These are phyloP conservation scores for Pheosia gnoma DNA, from an alignment of 2,888 invertebrate genomes.

Conservation along the genomic window DNA sequence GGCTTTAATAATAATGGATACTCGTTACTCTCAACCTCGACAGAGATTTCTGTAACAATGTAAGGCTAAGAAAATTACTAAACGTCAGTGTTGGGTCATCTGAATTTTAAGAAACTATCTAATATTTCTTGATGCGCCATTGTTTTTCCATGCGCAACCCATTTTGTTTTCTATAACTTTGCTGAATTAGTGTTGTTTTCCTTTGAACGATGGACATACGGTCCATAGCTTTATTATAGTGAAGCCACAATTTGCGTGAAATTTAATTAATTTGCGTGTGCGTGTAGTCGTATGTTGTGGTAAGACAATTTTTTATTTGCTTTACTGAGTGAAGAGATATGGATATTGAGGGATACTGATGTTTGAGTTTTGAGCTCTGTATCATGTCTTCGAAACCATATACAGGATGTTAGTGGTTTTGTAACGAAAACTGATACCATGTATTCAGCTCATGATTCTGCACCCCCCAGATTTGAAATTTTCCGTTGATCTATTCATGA, in stretches of 20 bases:
- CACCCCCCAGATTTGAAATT: too few species aligned
- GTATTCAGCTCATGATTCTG: too few species aligned
- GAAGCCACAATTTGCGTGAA: neutral
- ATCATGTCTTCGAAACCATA: too few species aligned
- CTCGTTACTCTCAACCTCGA: conserved; percentile 23
- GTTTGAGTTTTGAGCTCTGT: too few species aligned
- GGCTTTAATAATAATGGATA: conserved; percentile 42
- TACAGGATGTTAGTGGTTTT: too few species aligned
- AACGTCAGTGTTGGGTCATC: neutral
- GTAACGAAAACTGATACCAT: too few species aligned
- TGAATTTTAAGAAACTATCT: neutral
- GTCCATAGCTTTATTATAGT: neutral
- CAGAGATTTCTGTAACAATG: conserved; percentile 27
- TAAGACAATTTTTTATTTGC: neutral
- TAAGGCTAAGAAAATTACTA: conserved; percentile 21
- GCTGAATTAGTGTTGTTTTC: conserved; percentile 5
- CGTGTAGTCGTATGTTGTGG: neutral
- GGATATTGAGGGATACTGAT: too few species aligned
- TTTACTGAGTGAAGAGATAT: too few species aligned
- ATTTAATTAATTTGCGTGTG: too few species aligned
- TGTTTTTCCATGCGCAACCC: conserved; percentile 16
- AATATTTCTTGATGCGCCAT: conserved; percentile 15
- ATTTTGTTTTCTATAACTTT: conserved; percentile 1
- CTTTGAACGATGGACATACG: neutral
- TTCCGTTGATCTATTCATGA: too few species aligned